These are phyloP conservation scores for Prionailurus bengalensis DNA, from an alignment of 2,113 vertebrate genomes.

Conservation along the genomic window DNA sequence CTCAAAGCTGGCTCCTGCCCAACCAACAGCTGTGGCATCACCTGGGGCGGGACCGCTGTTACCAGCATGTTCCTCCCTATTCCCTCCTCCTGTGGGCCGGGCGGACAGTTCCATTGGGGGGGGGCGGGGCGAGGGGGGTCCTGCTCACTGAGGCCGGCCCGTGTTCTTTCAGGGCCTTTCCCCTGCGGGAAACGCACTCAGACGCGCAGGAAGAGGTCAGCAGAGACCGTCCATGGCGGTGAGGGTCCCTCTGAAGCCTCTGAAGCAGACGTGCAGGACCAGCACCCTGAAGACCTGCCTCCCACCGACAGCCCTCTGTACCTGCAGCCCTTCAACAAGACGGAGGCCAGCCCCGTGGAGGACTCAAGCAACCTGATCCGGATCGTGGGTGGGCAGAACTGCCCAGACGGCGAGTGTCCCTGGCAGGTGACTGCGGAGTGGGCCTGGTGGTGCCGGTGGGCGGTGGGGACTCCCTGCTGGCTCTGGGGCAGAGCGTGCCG, in stretches of 20 bases:
- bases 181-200: slow-evolving; percentile 83
- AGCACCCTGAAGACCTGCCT: fast-evolving
- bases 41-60: neutral
- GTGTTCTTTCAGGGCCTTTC: slow-evolving; percentile 80
- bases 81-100: neutral
- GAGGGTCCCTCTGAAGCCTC: fast-evolving
- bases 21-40: too few relatives aligned
- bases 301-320: neutral
- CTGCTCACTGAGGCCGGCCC: neutral
- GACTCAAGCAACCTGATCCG: neutral
- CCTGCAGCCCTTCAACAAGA: neutral
- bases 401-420: slow-evolving; percentile 93
- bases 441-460: neutral
- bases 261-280: fast-evolving
- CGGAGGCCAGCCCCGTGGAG: fast-evolving
- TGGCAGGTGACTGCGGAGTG: slow-evolving; percentile 92
- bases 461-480: neutral
- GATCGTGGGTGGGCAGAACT: slow-evolving; percentile 91
- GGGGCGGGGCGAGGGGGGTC: too few relatives aligned
- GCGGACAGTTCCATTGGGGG: neutral
- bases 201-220: slow-evolving; percentile 70
- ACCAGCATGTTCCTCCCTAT: too few relatives aligned
- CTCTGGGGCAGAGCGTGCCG: fast-evolving
- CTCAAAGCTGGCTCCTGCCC: neutral
- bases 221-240: fast-evolving